Evolutionary conservation across 2,888 invertebrate genomes (phyloP), one percentile per base, ranked within the genome.

Genomic region (Drosophila mettleri): DNA sequence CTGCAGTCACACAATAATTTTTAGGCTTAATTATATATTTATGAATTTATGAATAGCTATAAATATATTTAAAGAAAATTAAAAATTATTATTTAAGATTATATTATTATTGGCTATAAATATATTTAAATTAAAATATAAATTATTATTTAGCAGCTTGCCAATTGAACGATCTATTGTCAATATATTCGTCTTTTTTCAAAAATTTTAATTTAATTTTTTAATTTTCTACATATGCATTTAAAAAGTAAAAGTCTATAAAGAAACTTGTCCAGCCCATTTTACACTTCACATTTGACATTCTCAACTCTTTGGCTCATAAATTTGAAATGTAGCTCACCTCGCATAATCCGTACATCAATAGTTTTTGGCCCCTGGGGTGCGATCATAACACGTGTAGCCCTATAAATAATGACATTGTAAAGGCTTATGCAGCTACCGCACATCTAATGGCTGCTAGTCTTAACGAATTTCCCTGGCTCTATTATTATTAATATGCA

Each of bases 331-430:
- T 72, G 38, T 61, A 76, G 69, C 57, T 58, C 71, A 70, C 46
- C 59, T 58, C 53, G 43, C 55, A 22, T 63, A 60, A 64, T 64
- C 60, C 54, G 59, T 62, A 78, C 80, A 80, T 49, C 68, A 65
- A 61, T 68, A 60, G 54, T 43, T 54, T 61, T 18, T 24, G 67
- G 72, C 52, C 83, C 77, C 83, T 65, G 69, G 86, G 84, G 83
- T 84, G 84, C 62, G 71, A 79, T 86, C 81, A 71, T 57, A 86
- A 83, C 82, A 83, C 80, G 74, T 86, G 86, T 80, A 80, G 67
- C 59, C 39, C 67, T 63, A 83, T 83, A 83, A 83, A 83, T 86
- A 86, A 79, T 70, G 65, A 14, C 61, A 67, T 52, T 61, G 48
- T 73, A 38, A 65, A 36, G 54, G 72, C 64, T 64, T 74, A 58